A percentile compares a stretch with the other conserved stretches of the same genome.
Conservation (phyloP, 2,888 invertebrate species). For the Acleris emargana region DNA sequence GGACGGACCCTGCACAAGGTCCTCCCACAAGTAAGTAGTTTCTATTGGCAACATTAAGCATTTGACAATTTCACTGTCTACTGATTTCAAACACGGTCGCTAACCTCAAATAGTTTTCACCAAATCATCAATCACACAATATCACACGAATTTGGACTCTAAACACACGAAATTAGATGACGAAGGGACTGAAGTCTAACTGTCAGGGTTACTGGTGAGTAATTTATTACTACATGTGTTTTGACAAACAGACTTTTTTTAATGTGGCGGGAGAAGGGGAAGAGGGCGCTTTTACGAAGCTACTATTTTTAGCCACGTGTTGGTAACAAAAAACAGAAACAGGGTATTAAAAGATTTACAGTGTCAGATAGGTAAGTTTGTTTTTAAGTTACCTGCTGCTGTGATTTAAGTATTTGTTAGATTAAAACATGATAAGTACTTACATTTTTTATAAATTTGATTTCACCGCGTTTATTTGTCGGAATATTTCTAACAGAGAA, state of each 20-base stretch:
- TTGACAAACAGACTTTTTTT: constrained; percentile 29
- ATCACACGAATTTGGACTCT: constrained; percentile 8
- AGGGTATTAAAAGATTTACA: background rate
- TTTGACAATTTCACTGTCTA: too few species aligned
- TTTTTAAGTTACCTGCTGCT: background rate
- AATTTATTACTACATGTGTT: constrained; percentile 32
- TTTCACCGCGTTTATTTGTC: too few species aligned
- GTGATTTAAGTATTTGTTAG: too few species aligned
- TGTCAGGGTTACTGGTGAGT: constrained; percentile 13
- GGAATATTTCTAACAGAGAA: too few species aligned
- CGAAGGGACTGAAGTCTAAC: constrained; percentile 10
- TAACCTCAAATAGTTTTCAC: background rate
- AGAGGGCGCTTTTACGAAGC: background rate
- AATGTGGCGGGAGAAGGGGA: background rate
- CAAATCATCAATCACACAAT: constrained; percentile 3
- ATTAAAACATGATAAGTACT: too few species aligned
- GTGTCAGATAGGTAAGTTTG: background rate
- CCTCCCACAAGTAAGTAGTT: too few species aligned
- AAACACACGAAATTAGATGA: background rate
- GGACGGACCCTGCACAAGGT: too few species aligned
- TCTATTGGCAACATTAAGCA: too few species aligned
- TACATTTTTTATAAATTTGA: too few species aligned
- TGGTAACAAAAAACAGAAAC: constrained; percentile 18
- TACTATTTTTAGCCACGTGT: constrained; percentile 9
- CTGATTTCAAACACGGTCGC: background rate